Evolutionary conservation across 1,140 invertebrate species (phyloP), one percentile per base, ranked within the genome.

Genomic region (Anastrepha obliqua): DNA sequence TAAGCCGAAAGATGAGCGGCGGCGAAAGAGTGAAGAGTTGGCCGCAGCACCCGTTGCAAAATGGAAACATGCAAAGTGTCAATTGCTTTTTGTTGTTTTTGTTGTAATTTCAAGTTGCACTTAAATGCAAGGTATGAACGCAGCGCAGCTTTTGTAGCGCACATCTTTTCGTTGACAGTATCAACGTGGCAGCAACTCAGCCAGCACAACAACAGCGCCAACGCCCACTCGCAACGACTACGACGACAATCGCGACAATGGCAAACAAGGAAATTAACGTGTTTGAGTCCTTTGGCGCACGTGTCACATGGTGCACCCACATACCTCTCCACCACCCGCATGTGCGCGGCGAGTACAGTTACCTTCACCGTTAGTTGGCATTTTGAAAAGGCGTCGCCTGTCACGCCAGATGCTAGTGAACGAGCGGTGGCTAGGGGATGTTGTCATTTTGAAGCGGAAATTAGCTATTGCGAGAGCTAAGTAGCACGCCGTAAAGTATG

Each of bases 31-130:
- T 70, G 39, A 9, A 11, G 67, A 70, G 42, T 13, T 74, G 67
- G 39, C 11, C 39, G 15, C 15, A 62, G 6, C 64, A 20, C n/a
- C 17, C 11, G 17, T 58, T 58, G 55, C 13, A 8, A 58, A 13
- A 64, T 8, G 9, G 0, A 29, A 29, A 29, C 29, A 29, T 29
- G 20, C 7, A 29, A 67, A 67, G 29, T 67, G 64, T 67, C 64
- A 67, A 39, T 67, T 3, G 2, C 2, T 39, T 67, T 2, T 5
- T 44, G 6, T 67, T 67, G 64, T 81, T 81, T 7, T 58, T 55
- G 74, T 55, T 81, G 74, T 17, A 81, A 81, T 20, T 81, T 81
- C n/a, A 15, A 81, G 74, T 81, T 55, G 47, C 74, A 81, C 47
- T 55, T 55, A 55, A 81, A 29, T 8, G n/a, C 0, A 4, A 81